A percentile compares a stretch with the other conserved stretches of the same genome.
Conservation (phyloP, 2,888 invertebrate genomes). For the Osedax frankpressi region DNA sequence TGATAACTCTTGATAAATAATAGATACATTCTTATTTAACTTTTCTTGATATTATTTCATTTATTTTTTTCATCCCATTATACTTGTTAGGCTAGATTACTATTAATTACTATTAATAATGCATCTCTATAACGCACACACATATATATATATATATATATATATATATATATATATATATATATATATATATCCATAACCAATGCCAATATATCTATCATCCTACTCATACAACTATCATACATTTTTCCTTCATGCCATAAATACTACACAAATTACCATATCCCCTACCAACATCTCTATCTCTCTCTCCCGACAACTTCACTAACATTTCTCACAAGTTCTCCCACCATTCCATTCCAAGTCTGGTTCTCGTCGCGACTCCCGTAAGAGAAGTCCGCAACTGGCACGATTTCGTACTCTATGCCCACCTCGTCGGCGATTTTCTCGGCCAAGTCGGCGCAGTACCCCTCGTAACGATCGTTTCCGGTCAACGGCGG, state of each 20-base stretch:
- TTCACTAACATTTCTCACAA: conserved; percentile 37
- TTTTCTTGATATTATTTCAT: too few relatives aligned
- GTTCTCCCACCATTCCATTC: conserved; percentile 44
- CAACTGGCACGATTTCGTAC: conserved; percentile 33
- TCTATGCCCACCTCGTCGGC: conserved; percentile 41
- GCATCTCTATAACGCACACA: too few relatives aligned
- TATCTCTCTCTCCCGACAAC: too few relatives aligned
- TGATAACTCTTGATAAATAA: too few relatives aligned
- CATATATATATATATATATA: conserved; percentile 8
- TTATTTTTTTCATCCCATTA: too few relatives aligned
- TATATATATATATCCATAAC: neutral
- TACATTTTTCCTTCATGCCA: too few relatives aligned
- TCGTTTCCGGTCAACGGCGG: conserved; percentile 65
- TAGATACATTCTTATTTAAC: too few relatives aligned
- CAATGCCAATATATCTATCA: neutral
- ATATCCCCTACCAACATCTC: too few relatives aligned
- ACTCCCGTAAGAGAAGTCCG: conserved; percentile 28
- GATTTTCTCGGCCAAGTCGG: conserved; percentile 45
- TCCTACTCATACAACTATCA: too few relatives aligned
- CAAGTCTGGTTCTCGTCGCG: conserved; percentile 34
- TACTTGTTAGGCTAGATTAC: too few relatives aligned
- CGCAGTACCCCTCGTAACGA: conserved; percentile 48
- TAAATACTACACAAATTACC: too few relatives aligned
- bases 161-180: conserved; percentile 3
- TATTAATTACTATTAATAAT: too few relatives aligned